Percentiles rank a stretch among this genome's conserved stretches.
Evolutionary conservation across 1,140 invertebrate genomes (phyloP).

Genomic region (Drosophila auraria): DNA sequence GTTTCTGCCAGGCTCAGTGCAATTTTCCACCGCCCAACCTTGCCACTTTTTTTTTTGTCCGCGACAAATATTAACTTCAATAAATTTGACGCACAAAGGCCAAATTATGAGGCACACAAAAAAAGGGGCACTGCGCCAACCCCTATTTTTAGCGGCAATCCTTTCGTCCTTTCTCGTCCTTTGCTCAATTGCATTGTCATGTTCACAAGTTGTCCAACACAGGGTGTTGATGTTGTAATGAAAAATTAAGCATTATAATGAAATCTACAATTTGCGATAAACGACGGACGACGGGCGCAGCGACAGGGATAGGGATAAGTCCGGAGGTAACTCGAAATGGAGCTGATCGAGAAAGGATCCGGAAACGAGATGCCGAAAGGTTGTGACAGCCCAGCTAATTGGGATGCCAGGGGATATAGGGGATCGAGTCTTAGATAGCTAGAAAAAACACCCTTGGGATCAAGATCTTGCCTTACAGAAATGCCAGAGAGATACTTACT

Average conservation of each 20-base stretch:
- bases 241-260: constrained; percentile 80
- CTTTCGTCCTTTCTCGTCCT: constrained; percentile 22
- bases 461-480: background rate
- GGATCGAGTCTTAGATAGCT: no score
- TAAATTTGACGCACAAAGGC: constrained; percentile 73
- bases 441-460: background rate
- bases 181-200: constrained; percentile 80
- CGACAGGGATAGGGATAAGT: constrained; percentile 16
- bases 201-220: constrained; percentile 80
- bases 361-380: constrained; percentile 13
- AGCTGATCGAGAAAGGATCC: constrained; percentile 16
- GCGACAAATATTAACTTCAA: constrained; percentile 83
- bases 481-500: no score
- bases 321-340: constrained; percentile 38
- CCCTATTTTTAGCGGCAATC: constrained; percentile 11
- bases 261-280: constrained; percentile 64
- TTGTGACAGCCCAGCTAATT: constrained; percentile 52
- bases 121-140: constrained; percentile 52
- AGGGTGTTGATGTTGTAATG: constrained; percentile 82
- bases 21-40: constrained; percentile 26
- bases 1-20: constrained; percentile 26
- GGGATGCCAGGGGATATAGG: background rate
- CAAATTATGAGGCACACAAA: constrained; percentile 60
- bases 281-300: constrained; percentile 19
- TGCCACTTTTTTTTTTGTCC: constrained; percentile 1